Base-by-base conservation (phyloP, 2,888 invertebrate species). In the Noctua fimbriata region DNA sequence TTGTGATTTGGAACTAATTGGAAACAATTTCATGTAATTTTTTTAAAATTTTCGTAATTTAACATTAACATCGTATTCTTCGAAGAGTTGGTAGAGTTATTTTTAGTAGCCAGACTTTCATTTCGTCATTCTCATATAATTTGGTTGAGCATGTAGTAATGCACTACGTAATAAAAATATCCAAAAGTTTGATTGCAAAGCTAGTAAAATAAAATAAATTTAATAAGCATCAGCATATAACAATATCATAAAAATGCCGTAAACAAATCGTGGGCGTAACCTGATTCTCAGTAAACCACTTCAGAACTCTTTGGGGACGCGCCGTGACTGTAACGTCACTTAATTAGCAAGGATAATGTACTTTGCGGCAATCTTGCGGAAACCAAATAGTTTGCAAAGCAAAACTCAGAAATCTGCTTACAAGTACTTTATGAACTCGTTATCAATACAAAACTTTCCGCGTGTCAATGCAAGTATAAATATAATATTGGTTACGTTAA, bases 321-420 rank as follows among this genome's bases (percentile, higher is more conserved):
- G 16, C 58, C 63, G 21, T 65, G 72, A 78, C n/a, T 71, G 41
- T 49, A 82, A 72, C 69, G 47, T 78, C 67, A 72, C 60, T 83
- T 72, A 72, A 63, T 63, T 72, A 41, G 24, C 32, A 73, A 73
- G 55, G 32, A 69, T 78, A 72, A 52, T 76, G 18, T 79, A 77
- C 32, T 65, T 58, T 69, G 41, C 58, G 28, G 66, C n/a, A 32
- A 55, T 73, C 52, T 73, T 73, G 16, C 41, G 52, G 32, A 49
- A 71, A 79, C 21, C 21, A 52, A 55, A 18, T 24, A 49, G 47
- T 72, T 44, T 14, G 24, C 41, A 69, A 78, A n/a, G n/a, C 71
- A 47, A 67, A 77, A 65, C 47, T 60, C 28, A 44, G 16, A 41
- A 72, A 83, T 78, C 12, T 47, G 55, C 18, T 72, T 55, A n/a